Evolutionary conservation across 2,888 invertebrate genomes (phyloP), one percentile per base, ranked within the genome.

Genomic region (Geophilus truncorum): DNA sequence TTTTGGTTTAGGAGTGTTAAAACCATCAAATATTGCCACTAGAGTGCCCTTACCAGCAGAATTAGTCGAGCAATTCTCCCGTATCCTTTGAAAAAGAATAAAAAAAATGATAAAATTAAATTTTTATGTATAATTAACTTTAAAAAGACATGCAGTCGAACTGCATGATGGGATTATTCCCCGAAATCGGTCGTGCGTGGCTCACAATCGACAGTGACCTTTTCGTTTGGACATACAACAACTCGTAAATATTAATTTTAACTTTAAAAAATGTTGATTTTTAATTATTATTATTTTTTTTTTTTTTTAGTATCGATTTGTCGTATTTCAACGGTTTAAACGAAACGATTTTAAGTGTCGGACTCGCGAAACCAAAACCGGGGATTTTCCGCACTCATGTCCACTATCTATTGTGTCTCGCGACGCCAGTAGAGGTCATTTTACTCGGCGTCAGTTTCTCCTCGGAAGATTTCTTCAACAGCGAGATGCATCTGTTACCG

Each of bases 181-280:
- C 97, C 81, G 97, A 96, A 87, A 97, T 99, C 83, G 93, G 93
- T 80, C 90, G 98, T 85, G 98, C 98, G 0, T 99, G 98, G 98
- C 89, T 99, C 80, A 95, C 97, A 5, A 95, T 99, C 84, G 99
- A 99, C 86, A 97, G 96, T 85, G 97, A 98, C 88, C 94, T 99
- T 84, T 99, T 97, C 89, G 92, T 98, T 45, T 99, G 99, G 99
- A 94, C 96, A 30, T 98, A 96, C 88, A 96, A 97, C 87, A 93
- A 96, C 88, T 94, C 92, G 90, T 90, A 85, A 85, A 84, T 80
- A 40, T n/a, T 80, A 10, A 21, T 15, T n/a, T 40, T 78, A 15
- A 78, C 18, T 9, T 40, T 18, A 6, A n/a, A 78, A 9, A 40
- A 12, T 76, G 18, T 4, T 76, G 21, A 28, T 18, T 23, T 34